A percentile compares a stretch with the other conserved stretches of the same genome.
Evolutionary conservation across 1,140 invertebrate species (phyloP).

Genomic region (Ptiloglossa arizonensis): DNA sequence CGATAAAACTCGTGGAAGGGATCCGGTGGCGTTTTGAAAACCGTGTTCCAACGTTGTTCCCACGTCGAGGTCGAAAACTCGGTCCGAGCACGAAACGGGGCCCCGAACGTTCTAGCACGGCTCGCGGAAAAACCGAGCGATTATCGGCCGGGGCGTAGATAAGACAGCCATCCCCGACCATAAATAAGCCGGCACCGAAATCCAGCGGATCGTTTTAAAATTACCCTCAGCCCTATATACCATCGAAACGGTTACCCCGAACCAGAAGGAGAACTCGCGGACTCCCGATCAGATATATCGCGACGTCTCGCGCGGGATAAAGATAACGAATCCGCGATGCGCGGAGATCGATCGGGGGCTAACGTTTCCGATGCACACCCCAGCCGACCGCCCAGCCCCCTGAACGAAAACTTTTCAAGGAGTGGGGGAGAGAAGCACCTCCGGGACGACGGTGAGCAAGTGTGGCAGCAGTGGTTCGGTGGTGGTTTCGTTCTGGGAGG

Average conservation of each 20-base stretch:
- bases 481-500: constrained; percentile 4
- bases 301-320: constrained; percentile 38
- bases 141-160: constrained; percentile 38
- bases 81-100: constrained; percentile 5
- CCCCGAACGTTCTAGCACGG: neutral
- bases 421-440: constrained; percentile 19
- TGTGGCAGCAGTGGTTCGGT: constrained; percentile 23
- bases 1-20: constrained; percentile 29
- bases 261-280: constrained; percentile 31
- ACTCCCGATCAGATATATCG: constrained; percentile 41
- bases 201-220: constrained; percentile 48
- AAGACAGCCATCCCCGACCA: constrained; percentile 38
- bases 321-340: constrained; percentile 50
- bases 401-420: constrained; percentile 51
- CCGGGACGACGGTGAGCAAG: constrained; percentile 46
- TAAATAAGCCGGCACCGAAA: constrained; percentile 44
- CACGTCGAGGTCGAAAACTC: constrained; percentile 11
- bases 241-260: neutral
- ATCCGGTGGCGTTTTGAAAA: constrained; percentile 14
- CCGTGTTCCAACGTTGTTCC: neutral
- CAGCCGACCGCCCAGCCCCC: too few relatives aligned
- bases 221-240: neutral
- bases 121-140: constrained; percentile 40
- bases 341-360: constrained; percentile 44
- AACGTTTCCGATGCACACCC: constrained; percentile 9